Evolutionary conservation across 2,797 vertebrate genomes (phyloP), one percentile per base, ranked within the genome.

Genomic region (Takifugu ocellatus): DNA sequence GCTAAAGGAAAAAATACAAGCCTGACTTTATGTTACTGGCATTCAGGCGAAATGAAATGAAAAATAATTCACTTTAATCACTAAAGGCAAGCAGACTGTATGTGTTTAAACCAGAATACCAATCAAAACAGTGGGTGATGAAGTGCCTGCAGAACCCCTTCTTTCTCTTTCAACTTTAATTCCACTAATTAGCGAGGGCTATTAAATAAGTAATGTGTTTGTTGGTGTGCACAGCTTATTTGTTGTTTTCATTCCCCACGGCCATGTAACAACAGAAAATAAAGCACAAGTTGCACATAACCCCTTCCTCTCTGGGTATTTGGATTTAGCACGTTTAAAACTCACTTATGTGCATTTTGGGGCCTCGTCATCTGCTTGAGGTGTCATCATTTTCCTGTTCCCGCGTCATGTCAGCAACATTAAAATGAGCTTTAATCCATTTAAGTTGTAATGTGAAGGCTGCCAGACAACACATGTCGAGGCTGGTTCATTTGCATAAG

Each of bases 141-240:
- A 84, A 85, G 62, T 56, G 68, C 72, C 73, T 51, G 56, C 6
- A 43, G 70, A 66, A 60, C 36, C 75, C 51, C 45, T 56, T 25
- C 56, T 73, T 82, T 49, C 69, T 63, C 60, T 70, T 75, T 78
- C 25, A 5, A 71, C 63, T 76, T 75, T 76, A 74, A 85, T 77
- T 80, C 67, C 52, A 56, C 75, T 84, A 82, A 79, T 84, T 87
- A 81, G 77, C 59, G 48, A 64, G 56, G 55, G 68, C 72, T 81
- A 62, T 76, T 84, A 75, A 81, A 88, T 82, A 80, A 84, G 68
- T 80, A 67, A 79, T 82, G 59, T 74, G 74, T 77, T 78, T 83
- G 73, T 73, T 77, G 60, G 63, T 71, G 68, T 59, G 61, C 39
- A 5, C 43, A 53, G 56, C 62, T 83, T 75, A 81, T 77, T 74